These are phyloP conservation scores for Dasysyrphus tricinctus DNA, from an alignment of 2,888 invertebrate genomes.

Conservation along the genomic window DNA sequence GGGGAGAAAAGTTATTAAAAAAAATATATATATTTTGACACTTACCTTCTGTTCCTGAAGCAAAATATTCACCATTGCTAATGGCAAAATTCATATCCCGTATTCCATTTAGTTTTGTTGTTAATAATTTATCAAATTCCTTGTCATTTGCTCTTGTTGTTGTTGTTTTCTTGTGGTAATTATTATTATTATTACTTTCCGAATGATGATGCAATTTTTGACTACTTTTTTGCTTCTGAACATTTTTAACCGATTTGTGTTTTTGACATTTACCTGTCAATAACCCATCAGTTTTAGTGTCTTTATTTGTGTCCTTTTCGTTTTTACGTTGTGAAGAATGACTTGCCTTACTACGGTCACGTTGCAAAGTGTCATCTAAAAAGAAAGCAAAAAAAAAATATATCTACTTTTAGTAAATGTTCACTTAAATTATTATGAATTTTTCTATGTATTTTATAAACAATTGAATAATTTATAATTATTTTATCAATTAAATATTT, in stretches of 20 bases:
- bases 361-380: slow-evolving; percentile 74
- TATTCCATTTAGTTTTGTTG: slow-evolving; percentile 62
- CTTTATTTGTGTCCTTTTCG: slow-evolving; percentile 56
- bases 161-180: slow-evolving; percentile 47
- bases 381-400: slow-evolving; percentile 15
- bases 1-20: too few species aligned
- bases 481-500: not conserved
- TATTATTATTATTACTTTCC: slow-evolving; percentile 22
- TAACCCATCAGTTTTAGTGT: slow-evolving; percentile 63
- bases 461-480: too few species aligned
- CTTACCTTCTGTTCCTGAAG: slow-evolving; percentile 72
- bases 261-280: slow-evolving; percentile 70
- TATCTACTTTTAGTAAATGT: not conserved
- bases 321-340: slow-evolving; percentile 53
- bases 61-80: slow-evolving; percentile 73
- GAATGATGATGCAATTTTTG: slow-evolving; percentile 52
- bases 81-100: slow-evolving; percentile 63
- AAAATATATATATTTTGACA: not conserved
- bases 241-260: slow-evolving; percentile 67
- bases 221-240: slow-evolving; percentile 56
- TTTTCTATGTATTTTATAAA: not conserved
- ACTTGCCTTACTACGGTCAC: slow-evolving; percentile 70
- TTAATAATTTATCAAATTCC: slow-evolving; percentile 60
- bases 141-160: slow-evolving; percentile 36
- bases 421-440: not conserved